These are phyloP conservation scores for Chelonoidis abingdonii DNA, from an alignment of 2,113 vertebrate genomes.

Conservation along the genomic window DNA sequence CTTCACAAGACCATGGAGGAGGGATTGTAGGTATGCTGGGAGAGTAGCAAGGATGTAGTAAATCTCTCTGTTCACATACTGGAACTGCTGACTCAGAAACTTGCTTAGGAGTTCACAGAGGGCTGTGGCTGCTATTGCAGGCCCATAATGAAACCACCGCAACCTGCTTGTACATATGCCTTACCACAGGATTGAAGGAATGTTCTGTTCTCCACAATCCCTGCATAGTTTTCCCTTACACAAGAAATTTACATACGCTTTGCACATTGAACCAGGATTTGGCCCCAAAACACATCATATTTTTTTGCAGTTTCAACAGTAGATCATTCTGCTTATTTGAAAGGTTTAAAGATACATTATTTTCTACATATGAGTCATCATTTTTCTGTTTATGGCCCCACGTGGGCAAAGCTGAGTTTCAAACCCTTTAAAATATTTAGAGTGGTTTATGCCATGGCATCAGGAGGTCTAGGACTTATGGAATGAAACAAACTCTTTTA, in stretches of 20 bases:
- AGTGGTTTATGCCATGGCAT: constrained; percentile 34
- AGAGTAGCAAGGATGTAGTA: constrained; percentile 43
- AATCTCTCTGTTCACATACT: neutral
- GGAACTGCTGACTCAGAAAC: constrained; percentile 42
- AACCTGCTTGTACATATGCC: neutral
- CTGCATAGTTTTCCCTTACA: constrained; percentile 56
- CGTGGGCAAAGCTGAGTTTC: constrained; percentile 34
- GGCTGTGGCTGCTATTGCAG: constrained; percentile 10
- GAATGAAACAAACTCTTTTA: neutral
- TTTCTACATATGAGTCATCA: constrained; percentile 51
- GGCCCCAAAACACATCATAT: constrained; percentile 20
- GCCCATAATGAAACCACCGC: neutral
- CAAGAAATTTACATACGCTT: neutral
- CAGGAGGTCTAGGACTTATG: neutral
- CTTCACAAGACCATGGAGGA: neutral
- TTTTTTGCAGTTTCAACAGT: constrained; percentile 24
- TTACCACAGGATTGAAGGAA: neutral
- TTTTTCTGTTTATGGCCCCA: neutral
- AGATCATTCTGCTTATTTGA: constrained; percentile 55
- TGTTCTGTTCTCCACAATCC: constrained; percentile 34
- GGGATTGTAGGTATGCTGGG: neutral
- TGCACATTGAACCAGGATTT: neutral
- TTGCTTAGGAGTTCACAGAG: neutral
- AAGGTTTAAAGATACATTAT: constrained; percentile 30
- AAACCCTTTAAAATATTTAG: neutral